Base-by-base conservation (phyloP, 2,113 vertebrate genomes). In the Heterochromis multidens region DNA sequence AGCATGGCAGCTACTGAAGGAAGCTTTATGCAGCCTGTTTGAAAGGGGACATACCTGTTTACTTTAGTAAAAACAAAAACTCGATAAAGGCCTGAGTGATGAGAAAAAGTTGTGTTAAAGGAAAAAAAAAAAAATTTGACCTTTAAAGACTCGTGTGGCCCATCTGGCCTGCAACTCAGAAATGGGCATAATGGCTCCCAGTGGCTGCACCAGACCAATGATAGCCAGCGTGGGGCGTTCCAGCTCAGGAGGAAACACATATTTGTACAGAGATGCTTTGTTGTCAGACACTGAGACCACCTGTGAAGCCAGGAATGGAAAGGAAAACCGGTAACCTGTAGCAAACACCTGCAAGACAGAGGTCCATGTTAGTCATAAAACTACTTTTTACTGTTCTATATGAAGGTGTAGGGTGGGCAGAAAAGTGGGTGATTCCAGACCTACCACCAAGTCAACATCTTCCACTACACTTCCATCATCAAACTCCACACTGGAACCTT, bases 181-280 rank as follows among this genome's bases (percentile, higher is more conserved):
- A 92, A 98, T 93, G 37, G 98, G 97, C 97, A 99, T 99, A 70
- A 99, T 96, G 86, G 98, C 97, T 21, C 98, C 98, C 19, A 97
- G 60, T 0, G 98, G 97, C 89, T 99, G 98, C 80, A 99, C 57
- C 4, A 98, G 88, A 37, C 98, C 98, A 0, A 99, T 97, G 86
- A 99, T 88, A 6, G 97, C 97, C 93, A 99, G 90, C 0, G 98
- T 98, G 0, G 96, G 94, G 62, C 89, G 97, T 56, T 97, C 97
- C 84, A 99, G 80, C 11, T 94, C 91, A 10, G 96, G 95, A 0
- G 96, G 97, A 27, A 97, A 99, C 67, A 98, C 7, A 0, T 85
- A 96, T 91, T 98, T 99, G 82, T 98, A 98, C 2, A 99, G 95
- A 1, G 94, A 10, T 2, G 95, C 60, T 93, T 97, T 95, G 94